Conservation (phyloP, 2,797 vertebrate genomes). For the Erpetoichthys calabaricus region DNA sequence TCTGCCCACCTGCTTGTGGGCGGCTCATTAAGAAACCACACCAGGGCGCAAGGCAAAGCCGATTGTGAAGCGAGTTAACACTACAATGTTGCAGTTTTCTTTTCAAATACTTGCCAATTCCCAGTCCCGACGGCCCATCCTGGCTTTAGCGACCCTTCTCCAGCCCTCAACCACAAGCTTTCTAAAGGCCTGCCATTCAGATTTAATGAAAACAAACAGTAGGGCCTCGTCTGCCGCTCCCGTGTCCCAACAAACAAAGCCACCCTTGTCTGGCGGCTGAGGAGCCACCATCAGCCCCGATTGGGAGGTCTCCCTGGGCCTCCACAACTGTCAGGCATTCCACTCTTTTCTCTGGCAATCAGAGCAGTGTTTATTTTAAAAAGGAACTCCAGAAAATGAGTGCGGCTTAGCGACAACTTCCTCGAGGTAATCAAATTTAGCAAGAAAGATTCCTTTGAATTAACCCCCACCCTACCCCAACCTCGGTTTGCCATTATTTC, state of each 20-base stretch:
- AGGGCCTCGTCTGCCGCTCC: constrained; percentile 42
- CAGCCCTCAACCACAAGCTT: background rate
- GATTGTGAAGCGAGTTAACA: too few species aligned
- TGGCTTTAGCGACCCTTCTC: too few species aligned
- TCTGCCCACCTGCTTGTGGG: too few species aligned
- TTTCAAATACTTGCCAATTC: too few species aligned
- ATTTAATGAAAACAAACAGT: constrained; percentile 56
- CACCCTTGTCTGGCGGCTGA: constrained; percentile 38
- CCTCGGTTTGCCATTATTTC: too few species aligned
- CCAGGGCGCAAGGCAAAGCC: too few species aligned
- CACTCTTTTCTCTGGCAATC: constrained; percentile 19
- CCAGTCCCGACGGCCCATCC: too few species aligned
- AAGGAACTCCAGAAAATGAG: constrained; percentile 47
- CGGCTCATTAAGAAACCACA: too few species aligned
- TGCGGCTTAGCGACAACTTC: too few species aligned
- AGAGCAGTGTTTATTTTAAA: constrained; percentile 46
- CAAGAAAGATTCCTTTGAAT: constrained; percentile 35
- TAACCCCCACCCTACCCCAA: constrained; percentile 3
- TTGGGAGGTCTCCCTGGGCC: constrained; percentile 44
- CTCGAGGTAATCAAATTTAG: constrained; percentile 6
- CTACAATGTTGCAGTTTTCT: too few species aligned
- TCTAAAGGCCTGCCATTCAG: background rate
- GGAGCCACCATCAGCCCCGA: constrained; percentile 6
- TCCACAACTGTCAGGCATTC: constrained; percentile 21
- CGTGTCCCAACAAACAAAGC: constrained; percentile 35